These are phyloP conservation scores for Sebastes elongatus DNA, from an alignment of 2,797 vertebrate genomes.

Conservation along the genomic window DNA sequence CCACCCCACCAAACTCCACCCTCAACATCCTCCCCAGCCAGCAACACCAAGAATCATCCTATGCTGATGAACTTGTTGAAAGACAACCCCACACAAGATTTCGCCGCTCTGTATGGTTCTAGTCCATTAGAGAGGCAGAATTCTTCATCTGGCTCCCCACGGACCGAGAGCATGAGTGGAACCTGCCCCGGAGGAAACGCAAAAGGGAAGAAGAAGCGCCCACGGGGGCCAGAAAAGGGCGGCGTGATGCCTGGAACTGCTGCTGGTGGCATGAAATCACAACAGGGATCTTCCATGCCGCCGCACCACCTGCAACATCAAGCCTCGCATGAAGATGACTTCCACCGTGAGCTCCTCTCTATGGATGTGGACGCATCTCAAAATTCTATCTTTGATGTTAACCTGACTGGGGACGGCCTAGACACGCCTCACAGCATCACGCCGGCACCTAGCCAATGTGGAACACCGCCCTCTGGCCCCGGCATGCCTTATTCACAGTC, in stretches of 20 bases:
- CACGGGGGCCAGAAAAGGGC: conserved; percentile 78
- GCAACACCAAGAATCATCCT: conserved; percentile 99
- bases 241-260: conserved; percentile 63
- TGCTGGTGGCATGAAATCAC: conserved; percentile 71
- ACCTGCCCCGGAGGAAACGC: conserved; percentile 78
- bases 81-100: conserved; percentile 97
- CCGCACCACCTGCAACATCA: conserved; percentile 87
- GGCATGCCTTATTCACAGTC: conserved; percentile 85
- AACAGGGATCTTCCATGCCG: conserved; percentile 70
- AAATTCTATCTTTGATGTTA: conserved; percentile 97
- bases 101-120: conserved; percentile 91
- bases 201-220: conserved; percentile 95
- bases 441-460: conserved; percentile 96
- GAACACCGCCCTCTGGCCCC: conserved; percentile 91
- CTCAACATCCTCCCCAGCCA: conserved; percentile 95
- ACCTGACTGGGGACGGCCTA: conserved; percentile 92
- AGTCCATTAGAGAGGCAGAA: conserved; percentile 97
- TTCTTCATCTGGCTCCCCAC: conserved; percentile 92
- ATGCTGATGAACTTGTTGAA: conserved; percentile 99
- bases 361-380: conserved; percentile 97
- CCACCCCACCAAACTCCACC: conserved; percentile 95
- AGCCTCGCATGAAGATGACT: conserved; percentile 95
- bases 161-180: conserved; percentile 86
- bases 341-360: conserved; percentile 97
- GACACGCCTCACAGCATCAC: conserved; percentile 98